A percentile compares a stretch with the other conserved stretches of the same genome.
These are phyloP conservation scores for Erebia epiphron DNA, from an alignment of 2,888 invertebrate genomes.

Conservation along the genomic window DNA sequence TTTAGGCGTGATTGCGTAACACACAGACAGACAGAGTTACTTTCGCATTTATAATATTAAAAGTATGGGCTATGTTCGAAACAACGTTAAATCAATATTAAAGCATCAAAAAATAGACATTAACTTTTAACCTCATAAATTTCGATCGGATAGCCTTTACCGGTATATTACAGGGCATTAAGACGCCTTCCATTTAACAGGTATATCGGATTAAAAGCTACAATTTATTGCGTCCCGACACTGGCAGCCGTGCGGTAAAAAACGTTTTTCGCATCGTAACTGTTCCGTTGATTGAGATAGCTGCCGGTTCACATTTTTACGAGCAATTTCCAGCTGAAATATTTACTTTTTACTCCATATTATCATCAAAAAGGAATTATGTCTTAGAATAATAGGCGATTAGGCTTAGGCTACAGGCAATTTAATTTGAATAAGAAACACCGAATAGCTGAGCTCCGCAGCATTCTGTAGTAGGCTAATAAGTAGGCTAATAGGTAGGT, in stretches of 20 bases:
- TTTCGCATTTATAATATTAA: no score
- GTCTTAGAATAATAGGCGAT: background rate
- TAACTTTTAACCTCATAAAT: no score
- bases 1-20: no score
- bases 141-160: slow-evolving; percentile 11
- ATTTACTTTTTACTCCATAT: background rate
- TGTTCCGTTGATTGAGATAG: slow-evolving; percentile 2
- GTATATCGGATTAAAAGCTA: slow-evolving; percentile 20
- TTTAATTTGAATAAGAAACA: no score
- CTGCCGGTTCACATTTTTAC: slow-evolving; percentile 1
- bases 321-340: background rate
- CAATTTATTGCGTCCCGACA: slow-evolving; percentile 11
- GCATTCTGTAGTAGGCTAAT: no score
- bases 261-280: slow-evolving; percentile 13
- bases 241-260: slow-evolving; percentile 14
- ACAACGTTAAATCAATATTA: no score
- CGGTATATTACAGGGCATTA: slow-evolving; percentile 18
- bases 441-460: no score
- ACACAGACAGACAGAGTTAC: no score
- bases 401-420: background rate
- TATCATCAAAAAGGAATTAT: background rate
- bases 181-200: slow-evolving; percentile 10
- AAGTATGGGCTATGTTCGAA: no score
- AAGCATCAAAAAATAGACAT: no score
- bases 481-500: no score